Conservation (phyloP, 2,113 vertebrate species). For the Petrocephalus zakoni region DNA sequence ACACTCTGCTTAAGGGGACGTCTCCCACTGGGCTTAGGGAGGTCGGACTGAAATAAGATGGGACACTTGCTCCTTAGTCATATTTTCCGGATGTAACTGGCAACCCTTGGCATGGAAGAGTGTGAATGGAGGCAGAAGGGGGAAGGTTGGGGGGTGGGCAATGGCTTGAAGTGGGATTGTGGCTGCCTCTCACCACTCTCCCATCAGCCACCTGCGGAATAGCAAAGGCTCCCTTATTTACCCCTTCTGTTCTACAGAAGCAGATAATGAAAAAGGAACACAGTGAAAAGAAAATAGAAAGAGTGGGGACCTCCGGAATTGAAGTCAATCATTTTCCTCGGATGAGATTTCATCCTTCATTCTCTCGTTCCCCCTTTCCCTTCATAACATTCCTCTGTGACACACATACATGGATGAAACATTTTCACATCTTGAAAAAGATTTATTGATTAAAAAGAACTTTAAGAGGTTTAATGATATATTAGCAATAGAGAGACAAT, state of each 20-base stretch:
- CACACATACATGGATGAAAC: conserved; percentile 2
- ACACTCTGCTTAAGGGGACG: not conserved
- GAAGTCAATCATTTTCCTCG: conserved; percentile 31
- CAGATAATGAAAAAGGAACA: conserved; percentile 56
- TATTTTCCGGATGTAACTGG: conserved; percentile 74
- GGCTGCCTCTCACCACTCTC: conserved; percentile 47
- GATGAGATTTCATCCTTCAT: conserved; percentile 18
- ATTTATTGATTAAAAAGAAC: conserved; percentile 7
- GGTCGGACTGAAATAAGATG: conserved; percentile 4
- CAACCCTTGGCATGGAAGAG: conserved; percentile 66
- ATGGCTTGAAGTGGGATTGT: conserved; percentile 44
- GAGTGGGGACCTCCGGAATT: conserved; percentile 40
- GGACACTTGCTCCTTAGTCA: conserved; percentile 61
- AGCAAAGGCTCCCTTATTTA: conserved; percentile 46
- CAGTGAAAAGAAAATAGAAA: conserved; percentile 41
- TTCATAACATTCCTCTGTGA: not conserved
- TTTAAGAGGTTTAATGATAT: not conserved
- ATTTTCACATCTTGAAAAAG: not conserved
- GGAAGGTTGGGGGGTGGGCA: conserved; percentile 13
- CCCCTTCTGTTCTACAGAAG: conserved; percentile 41
- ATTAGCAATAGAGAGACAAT: not conserved
- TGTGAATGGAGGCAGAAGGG: conserved; percentile 31
- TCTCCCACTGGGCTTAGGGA: not conserved
- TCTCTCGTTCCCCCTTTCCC: not conserved
- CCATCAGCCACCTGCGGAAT: conserved; percentile 61